Conservation (phyloP, 2,888 invertebrate species). For the Ecliptopera silaceata region DNA sequence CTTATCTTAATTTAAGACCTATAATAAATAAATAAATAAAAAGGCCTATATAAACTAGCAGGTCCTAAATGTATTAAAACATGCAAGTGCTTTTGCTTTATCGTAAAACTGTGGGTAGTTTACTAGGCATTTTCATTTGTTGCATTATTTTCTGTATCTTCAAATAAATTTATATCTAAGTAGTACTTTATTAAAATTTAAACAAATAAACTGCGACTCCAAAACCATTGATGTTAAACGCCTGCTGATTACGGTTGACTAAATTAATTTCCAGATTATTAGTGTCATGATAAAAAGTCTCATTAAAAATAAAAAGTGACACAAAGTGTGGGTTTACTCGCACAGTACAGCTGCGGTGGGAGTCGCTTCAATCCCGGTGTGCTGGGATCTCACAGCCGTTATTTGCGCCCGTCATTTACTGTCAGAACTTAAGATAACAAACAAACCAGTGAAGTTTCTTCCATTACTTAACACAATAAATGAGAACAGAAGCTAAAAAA, state of each 20-base stretch:
- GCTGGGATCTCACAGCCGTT: neutral
- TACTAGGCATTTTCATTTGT: too few relatives aligned
- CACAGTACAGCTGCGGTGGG: conserved; percentile 40
- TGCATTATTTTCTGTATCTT: conserved; percentile 17
- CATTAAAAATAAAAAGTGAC: conserved; percentile 74
- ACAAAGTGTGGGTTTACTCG: conserved; percentile 64
- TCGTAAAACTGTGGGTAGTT: too few relatives aligned
- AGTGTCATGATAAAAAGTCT: conserved; percentile 57
- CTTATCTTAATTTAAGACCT: too few relatives aligned
- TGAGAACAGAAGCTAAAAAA: too few relatives aligned
- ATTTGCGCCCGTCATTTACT: neutral
- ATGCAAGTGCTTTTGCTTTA: too few relatives aligned
- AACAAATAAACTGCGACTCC: neutral
- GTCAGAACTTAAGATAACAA: too few relatives aligned
- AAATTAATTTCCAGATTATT: conserved; percentile 54
- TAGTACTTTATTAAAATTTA: conserved; percentile 3
- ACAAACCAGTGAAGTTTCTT: too few relatives aligned
- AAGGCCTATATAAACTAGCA: too few relatives aligned
- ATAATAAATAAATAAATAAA: too few relatives aligned
- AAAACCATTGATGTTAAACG: conserved; percentile 16
- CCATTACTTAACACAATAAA: too few relatives aligned
- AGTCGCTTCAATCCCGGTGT: conserved; percentile 8
- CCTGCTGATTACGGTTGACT: conserved; percentile 41
- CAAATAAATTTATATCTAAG: conserved; percentile 14
- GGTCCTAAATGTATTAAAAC: too few relatives aligned